Percentiles rank a stretch among this genome's conserved stretches.
Conservation (phyloP, 2,888 invertebrate species). For the Eupithecia insigniata region DNA sequence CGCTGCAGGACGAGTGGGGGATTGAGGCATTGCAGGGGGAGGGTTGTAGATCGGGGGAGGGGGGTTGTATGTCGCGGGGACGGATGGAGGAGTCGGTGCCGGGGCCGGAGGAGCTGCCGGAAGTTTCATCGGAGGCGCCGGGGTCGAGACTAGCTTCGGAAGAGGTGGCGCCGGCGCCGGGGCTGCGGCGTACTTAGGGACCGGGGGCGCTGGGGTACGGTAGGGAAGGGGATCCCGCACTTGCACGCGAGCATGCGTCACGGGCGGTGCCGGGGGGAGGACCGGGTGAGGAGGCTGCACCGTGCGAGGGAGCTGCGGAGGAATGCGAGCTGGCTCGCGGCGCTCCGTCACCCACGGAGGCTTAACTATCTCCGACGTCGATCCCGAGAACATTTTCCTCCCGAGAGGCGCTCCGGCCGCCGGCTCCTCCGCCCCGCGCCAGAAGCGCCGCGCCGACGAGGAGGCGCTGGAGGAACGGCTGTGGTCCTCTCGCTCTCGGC, state of each 20-base stretch:
- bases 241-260: slow-evolving; percentile 27
- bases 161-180: slow-evolving; percentile 31
- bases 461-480: slow-evolving; percentile 76
- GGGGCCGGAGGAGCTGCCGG: slow-evolving; percentile 21
- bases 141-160: slow-evolving; percentile 24
- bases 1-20: slow-evolving; percentile 64
- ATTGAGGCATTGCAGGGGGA: slow-evolving; percentile 50
- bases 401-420: slow-evolving; percentile 47
- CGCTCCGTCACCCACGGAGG: slow-evolving; percentile 77
- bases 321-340: slow-evolving; percentile 54
- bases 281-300: slow-evolving; percentile 45
- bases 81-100: slow-evolving; percentile 31
- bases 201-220: slow-evolving; percentile 29
- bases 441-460: slow-evolving; percentile 84
- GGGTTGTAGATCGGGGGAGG: no score
- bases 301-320: slow-evolving; percentile 46
- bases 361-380: slow-evolving; percentile 67
- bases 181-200: slow-evolving; percentile 14
- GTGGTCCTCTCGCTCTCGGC: slow-evolving; percentile 68
- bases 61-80: slow-evolving; percentile 30
- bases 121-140: slow-evolving; percentile 26
- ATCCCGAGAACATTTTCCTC: slow-evolving; percentile 61
- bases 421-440: slow-evolving; percentile 85
- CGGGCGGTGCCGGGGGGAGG: slow-evolving; percentile 26
- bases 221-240: slow-evolving; percentile 25